A percentile compares a stretch with the other conserved stretches of the same genome.
Evolutionary conservation across 2,888 invertebrate genomes (phyloP).

Genomic region (Parnassius glacialis): DNA sequence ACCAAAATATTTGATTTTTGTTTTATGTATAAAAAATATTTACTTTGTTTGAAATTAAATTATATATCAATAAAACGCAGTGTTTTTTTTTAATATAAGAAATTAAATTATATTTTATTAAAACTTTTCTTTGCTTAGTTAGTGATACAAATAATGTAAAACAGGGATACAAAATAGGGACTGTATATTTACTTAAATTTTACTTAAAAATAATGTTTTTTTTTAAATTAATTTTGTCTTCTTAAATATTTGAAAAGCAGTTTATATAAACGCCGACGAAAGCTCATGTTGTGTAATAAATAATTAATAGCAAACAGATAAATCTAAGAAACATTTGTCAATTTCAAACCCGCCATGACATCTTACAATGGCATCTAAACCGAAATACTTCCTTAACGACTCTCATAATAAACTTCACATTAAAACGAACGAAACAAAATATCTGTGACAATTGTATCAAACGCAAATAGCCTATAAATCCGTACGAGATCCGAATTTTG

Average conservation of each 20-base stretch:
- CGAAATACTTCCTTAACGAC: conserved; percentile 16
- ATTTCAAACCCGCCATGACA: conserved; percentile 10
- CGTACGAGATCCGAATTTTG: conserved; percentile 55
- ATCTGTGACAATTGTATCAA: conserved; percentile 46
- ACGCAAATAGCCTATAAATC: conserved; percentile 44
- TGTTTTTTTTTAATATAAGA: no score
- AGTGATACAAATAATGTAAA: no score
- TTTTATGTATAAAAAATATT: no score
- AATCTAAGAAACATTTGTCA: conserved; percentile 19
- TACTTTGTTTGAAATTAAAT: no score
- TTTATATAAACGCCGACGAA: conserved; percentile 3
- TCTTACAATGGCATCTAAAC: conserved; percentile 18
- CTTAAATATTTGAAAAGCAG: conserved; percentile 30
- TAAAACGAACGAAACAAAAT: conserved; percentile 34
- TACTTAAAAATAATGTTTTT: no score
- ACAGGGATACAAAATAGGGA: no score
- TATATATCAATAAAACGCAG: no score
- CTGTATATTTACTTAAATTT: no score
- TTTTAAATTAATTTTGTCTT: conserved; percentile 29
- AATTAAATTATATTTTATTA: no score
- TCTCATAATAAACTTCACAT: conserved; percentile 27
- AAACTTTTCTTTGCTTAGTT: no score
- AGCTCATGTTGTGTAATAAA: conserved; percentile 3
- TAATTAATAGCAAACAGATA: conserved; percentile 19
- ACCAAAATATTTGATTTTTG: no score